Base-by-base conservation (phyloP, 1,140 invertebrate genomes). In the Halyomorpha halys region DNA sequence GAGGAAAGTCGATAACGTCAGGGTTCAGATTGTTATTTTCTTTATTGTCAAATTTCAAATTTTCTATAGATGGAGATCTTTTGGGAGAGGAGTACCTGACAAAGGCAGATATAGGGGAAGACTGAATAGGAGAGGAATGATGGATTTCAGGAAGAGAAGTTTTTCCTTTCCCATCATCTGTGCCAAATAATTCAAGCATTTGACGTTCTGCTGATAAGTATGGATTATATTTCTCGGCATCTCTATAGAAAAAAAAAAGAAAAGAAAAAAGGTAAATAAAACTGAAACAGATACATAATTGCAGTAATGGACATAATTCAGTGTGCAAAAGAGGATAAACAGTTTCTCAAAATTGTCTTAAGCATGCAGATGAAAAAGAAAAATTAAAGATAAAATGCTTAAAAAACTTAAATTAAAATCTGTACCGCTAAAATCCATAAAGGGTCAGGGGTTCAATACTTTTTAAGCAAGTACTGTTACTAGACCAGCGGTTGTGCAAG, bases 131-230 rank as follows among this genome's bases (percentile, higher is more conserved):
- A n/a, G 62, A 53, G 25, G 15, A 54, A 27, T 44, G 19, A 19
- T 14, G 44, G 30, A 25, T 61, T 62, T 51, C 27, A 21, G 11
- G 49, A 15, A 54, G 45, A 16, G 16, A 15, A 3, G 18, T 56
- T 47, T 19, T 62, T 30, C 21, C 49, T 45, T 72, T 70, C 66
- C 74, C 71, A 70, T 76, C 78, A 80, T 53, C 49, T 13, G 44
- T n/a, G 19, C 65, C 60, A 63, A 84, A 76, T 13, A 86, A 76
- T 67, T 86, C 84, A 72, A 82, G 80, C 70, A 86, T 78, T 73
- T 87, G 85, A n/a, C 80, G 78, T 69, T 86, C 83, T 3, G 85
- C 84, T 65, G 80, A 76, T 34, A 82, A 70, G 73, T 83, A 86
- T 44, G 84, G 84, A 73, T 86, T 80, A 73, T 86, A 86, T 21